Percentiles rank a stretch among this genome's conserved stretches.
Conservation (phyloP, 2,888 invertebrate genomes). For the Chrysolina haemoptera region DNA sequence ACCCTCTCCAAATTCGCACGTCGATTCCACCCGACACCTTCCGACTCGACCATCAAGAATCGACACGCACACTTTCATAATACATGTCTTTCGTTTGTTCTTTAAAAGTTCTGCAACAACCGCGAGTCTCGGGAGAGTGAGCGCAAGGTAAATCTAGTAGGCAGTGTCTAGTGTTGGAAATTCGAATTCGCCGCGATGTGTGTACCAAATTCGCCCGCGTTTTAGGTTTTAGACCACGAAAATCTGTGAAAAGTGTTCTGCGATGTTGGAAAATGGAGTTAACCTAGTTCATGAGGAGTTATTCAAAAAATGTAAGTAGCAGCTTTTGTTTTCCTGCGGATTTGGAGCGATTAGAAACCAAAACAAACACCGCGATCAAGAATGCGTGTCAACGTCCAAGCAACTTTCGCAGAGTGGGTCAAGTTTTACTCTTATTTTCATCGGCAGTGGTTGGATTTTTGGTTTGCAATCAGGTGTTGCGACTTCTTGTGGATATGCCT, state of each 20-base stretch:
- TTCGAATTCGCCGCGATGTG: slow-evolving; percentile 39
- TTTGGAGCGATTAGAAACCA: slow-evolving; percentile 23
- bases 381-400: slow-evolving; percentile 18
- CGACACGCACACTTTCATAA: slow-evolving; percentile 52
- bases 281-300: slow-evolving; percentile 41
- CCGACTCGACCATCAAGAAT: slow-evolving; percentile 35
- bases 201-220: slow-evolving; percentile 16
- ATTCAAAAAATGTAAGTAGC: slow-evolving; percentile 44
- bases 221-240: slow-evolving; percentile 31
- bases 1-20: slow-evolving; percentile 6
- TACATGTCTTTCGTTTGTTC: slow-evolving; percentile 51
- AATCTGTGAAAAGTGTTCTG: slow-evolving; percentile 42
- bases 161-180: slow-evolving; percentile 21
- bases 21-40: slow-evolving; percentile 31
- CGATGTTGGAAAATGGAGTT: slow-evolving; percentile 45
- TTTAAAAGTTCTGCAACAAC: slow-evolving; percentile 50
- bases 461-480: slow-evolving; percentile 16
- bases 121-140: slow-evolving; percentile 39
- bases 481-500: slow-evolving; percentile 12
- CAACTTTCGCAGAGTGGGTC: slow-evolving; percentile 9
- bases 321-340: background rate
- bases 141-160: slow-evolving; percentile 37
- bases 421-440: slow-evolving; percentile 15
- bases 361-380: slow-evolving; percentile 4
- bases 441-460: slow-evolving; percentile 9